Evolutionary conservation across 2,888 invertebrate species (phyloP).

Genomic region (Lapara coniferarum): DNA sequence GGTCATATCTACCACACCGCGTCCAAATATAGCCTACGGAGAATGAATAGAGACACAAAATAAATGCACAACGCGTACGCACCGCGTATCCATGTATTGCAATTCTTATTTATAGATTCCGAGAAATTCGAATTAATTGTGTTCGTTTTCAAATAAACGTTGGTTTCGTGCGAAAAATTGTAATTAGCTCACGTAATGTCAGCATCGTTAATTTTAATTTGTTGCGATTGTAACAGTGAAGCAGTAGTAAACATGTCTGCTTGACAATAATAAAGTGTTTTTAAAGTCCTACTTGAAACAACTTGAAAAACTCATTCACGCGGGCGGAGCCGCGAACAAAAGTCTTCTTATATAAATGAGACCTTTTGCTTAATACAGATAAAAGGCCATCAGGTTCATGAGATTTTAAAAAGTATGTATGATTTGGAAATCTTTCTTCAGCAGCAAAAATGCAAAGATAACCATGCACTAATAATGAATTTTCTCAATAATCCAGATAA

Average conservation of each 20-base stretch:
- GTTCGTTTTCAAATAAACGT: background rate
- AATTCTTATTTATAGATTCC: constrained; percentile 16
- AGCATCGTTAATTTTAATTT: background rate
- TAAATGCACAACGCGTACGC: constrained; percentile 25
- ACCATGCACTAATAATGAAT: no score
- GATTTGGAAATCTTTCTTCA: no score
- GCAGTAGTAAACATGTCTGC: no score
- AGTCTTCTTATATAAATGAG: no score
- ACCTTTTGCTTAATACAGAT: background rate
- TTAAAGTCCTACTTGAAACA: background rate
- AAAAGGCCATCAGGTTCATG: no score
- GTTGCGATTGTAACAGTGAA: no score
- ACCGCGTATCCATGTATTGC: constrained; percentile 7
- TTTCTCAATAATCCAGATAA: no score
- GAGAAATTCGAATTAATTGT: constrained; percentile 15
- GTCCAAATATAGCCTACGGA: constrained; percentile 62
- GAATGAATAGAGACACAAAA: constrained; percentile 28
- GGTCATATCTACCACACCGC: constrained; percentile 56
- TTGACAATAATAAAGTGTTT: no score
- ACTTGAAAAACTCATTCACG: no score
- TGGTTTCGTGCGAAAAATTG: background rate
- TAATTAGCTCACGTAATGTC: background rate
- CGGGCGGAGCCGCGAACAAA: no score
- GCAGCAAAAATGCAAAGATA: no score
- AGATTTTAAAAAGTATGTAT: no score